Conservation (phyloP, 2,113 vertebrate genomes). For the Nycticryphes semicollaris region DNA sequence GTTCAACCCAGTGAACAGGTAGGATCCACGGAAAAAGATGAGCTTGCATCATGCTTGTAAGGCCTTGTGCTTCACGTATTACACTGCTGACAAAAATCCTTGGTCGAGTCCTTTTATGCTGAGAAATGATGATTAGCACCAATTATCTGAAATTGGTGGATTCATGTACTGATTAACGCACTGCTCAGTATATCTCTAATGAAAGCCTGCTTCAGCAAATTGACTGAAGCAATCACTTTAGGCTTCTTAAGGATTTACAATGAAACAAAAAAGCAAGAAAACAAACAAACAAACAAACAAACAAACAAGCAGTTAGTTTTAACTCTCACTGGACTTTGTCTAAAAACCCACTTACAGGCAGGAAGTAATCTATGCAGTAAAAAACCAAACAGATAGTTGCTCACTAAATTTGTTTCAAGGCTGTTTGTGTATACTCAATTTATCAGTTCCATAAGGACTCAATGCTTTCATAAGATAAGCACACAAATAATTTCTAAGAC, state of each 20-base stretch:
- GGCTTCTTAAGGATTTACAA: not conserved
- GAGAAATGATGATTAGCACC: constrained; percentile 35
- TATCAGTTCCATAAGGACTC: not conserved
- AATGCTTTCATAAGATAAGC: not conserved
- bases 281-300: not conserved
- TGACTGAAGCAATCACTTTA: constrained; percentile 28
- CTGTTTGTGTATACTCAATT: not conserved
- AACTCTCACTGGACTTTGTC: not conserved
- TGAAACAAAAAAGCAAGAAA: not conserved
- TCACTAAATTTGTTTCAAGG: not conserved
- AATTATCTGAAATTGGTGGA: constrained; percentile 50
- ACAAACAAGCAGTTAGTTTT: not conserved
- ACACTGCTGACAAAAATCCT: not conserved
- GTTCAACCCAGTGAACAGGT: not conserved
- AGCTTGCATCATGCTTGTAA: not conserved
- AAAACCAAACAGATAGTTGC: not conserved
- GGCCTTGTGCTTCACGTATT: rapidly evolving
- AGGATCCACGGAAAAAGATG: not conserved
- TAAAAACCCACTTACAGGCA: not conserved
- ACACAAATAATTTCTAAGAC: not conserved
- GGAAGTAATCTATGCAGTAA: not conserved
- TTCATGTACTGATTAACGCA: constrained; percentile 41
- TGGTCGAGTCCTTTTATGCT: constrained; percentile 18
- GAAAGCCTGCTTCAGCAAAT: constrained; percentile 48
- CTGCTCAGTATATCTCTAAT: not conserved